Conservation (phyloP, 2,113 vertebrate genomes). For the Rhineura floridana region DNA sequence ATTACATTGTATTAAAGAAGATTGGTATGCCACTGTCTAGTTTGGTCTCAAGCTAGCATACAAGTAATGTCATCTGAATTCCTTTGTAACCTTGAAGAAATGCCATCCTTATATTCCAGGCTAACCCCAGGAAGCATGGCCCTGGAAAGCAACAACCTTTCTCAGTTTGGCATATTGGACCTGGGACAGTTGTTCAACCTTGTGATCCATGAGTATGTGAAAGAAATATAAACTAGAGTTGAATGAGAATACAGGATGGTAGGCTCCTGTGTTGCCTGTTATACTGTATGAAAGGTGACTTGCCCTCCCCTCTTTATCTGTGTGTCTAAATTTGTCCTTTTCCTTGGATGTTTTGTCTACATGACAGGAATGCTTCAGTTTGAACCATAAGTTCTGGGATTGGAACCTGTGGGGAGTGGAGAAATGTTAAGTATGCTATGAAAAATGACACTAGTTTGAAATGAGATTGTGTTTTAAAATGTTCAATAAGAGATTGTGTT, state of each 20-base stretch:
- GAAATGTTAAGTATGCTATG: not conserved
- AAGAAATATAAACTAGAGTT: not conserved
- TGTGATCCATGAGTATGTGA: not conserved
- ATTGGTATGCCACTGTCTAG: not conserved
- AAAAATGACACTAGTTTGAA: slow-evolving; percentile 8
- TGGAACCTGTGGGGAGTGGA: not conserved
- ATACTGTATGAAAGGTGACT: not conserved
- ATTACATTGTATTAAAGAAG: not conserved
- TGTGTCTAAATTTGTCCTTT: not conserved
- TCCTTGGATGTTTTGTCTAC: not conserved
- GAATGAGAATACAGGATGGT: not conserved
- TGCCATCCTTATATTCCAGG: not conserved
- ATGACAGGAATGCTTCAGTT: not conserved
- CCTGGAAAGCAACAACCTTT: not conserved
- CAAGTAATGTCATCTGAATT: not conserved
- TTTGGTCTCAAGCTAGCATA: not conserved
- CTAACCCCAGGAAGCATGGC: not conserved
- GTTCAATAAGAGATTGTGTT: not conserved
- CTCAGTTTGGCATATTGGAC: not conserved
- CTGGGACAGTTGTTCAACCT: not conserved
- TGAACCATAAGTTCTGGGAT: not conserved
- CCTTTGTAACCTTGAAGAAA: not conserved
- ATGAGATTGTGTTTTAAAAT: not conserved
- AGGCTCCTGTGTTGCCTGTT: not conserved
- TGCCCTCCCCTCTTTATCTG: not conserved